Conservation (phyloP, 2,113 vertebrate genomes). For the Nematolebias whitei region DNA sequence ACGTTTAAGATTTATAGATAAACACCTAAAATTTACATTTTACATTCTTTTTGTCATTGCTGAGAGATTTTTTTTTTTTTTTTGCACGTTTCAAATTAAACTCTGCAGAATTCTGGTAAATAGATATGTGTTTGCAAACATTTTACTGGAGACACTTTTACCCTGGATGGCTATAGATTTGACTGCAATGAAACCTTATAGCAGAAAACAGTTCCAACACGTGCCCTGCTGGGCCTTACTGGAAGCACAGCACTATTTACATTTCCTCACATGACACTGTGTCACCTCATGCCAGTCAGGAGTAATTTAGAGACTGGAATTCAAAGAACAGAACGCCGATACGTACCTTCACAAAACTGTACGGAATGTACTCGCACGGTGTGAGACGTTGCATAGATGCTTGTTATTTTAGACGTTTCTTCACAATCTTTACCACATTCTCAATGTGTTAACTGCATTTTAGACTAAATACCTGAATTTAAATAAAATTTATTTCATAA, state of each 20-base stretch:
- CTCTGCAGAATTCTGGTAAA: neutral
- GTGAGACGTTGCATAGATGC: neutral
- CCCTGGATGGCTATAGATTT: conserved; percentile 1
- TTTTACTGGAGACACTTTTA: conserved; percentile 1
- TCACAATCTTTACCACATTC: neutral
- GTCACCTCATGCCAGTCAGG: conserved; percentile 10
- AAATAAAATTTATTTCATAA: no score
- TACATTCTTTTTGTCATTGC: no score
- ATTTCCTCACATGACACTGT: conserved; percentile 40
- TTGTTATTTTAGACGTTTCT: neutral
- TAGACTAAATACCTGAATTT: no score
- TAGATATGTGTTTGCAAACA: conserved; percentile 13
- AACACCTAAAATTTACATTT: no score
- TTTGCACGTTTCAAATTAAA: no score
- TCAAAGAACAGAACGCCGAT: neutral
- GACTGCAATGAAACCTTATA: conserved; percentile 29
- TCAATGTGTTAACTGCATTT: neutral
- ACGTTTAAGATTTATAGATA: no score
- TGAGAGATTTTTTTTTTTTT: no score
- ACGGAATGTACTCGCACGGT: neutral
- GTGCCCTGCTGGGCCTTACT: conserved; percentile 46
- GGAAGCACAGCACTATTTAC: conserved; percentile 40
- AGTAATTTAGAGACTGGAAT: conserved; percentile 17
- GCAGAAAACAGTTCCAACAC: conserved; percentile 39
- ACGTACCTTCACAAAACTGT: neutral